Evolutionary conservation across 2,797 vertebrate genomes (phyloP), one percentile per base, ranked within the genome.

Genomic region (Cyclopterus lumpus): DNA sequence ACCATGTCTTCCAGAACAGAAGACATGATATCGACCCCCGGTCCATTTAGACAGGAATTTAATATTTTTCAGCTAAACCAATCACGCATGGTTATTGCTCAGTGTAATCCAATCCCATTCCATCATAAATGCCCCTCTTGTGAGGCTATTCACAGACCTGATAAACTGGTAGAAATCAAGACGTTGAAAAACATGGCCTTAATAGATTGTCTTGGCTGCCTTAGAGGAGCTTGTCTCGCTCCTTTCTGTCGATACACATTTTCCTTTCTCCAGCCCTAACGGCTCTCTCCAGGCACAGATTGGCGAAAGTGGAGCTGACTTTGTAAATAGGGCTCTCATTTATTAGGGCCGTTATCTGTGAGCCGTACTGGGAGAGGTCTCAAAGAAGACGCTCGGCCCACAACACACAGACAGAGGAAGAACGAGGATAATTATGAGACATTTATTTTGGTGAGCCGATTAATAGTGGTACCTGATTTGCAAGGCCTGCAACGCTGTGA

Each of bases 351-450:
- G 90, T 90, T 89, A 95, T 95, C 88, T 93, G 83, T 67, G 83
- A 93, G 81, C 85, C 82, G 71, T 83, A 87, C 93, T 81, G 68
- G 80, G 93, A 92, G 93, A 92, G 91, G 92, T 90, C 91, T 91
- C 85, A 89, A 89, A 89, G 90, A 93, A 92, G 94, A 92, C 73
- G 79, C 92, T 92, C 91, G 92, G 92, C 88, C 92, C 85, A 86
- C 78, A 73, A 90, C 89, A 86, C 80, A 68, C 55, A 70, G 80
- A 82, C 76, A 78, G 80, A 86, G 64, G 40, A 79, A 80, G 80
- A 36, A 70, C 73, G 70, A 75, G 67, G 91, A 95, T 96, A 96
- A 97, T 97, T 95, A 97, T 88, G 92, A 96, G 93, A 94, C 95
- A 94, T 96, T 97, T 96, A 94, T 95, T 96, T 95, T 73, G 51